These are phyloP conservation scores for Plectrocnemia conspersa DNA, from an alignment of 1,140 invertebrate species.

Conservation along the genomic window DNA sequence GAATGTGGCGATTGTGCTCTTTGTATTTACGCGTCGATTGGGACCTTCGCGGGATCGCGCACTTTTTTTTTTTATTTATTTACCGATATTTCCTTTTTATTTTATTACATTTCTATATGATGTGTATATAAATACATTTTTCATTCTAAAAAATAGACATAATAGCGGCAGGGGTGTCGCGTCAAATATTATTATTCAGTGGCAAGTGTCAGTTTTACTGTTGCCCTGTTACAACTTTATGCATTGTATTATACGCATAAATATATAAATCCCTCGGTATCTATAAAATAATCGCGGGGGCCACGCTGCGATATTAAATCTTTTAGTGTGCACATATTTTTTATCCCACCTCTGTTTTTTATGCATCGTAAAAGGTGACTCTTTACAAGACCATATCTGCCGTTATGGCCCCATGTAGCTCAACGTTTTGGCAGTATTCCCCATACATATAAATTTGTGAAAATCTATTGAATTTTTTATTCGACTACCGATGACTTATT, in stretches of 20 bases:
- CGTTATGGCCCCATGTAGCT: not conserved
- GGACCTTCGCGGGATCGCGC: no score
- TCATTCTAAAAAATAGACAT: no score
- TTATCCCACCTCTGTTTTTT: slow-evolving; percentile 3
- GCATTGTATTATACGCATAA: no score
- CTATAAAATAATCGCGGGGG: slow-evolving; percentile 18
- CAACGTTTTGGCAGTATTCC: not conserved
- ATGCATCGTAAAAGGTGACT: slow-evolving; percentile 15
- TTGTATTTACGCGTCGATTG: no score
- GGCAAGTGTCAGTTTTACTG: not conserved
- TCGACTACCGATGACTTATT: no score
- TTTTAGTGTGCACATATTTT: slow-evolving; percentile 1
- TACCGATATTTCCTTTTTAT: no score
- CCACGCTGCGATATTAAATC: slow-evolving; percentile 10
- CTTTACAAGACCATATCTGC: slow-evolving; percentile 7
- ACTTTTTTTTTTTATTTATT: no score
- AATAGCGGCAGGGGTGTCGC: not conserved
- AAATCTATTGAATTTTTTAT: slow-evolving; percentile 7
- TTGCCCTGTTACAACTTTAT: not conserved
- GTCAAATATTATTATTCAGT: not conserved
- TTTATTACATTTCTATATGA: no score
- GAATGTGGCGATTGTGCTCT: no score
- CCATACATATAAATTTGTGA: slow-evolving; percentile 1
- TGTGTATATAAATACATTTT: no score
- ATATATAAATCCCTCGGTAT: no score